These are phyloP conservation scores for Rugalucina vietnamica DNA, from an alignment of 2,888 invertebrate species.

Conservation along the genomic window DNA sequence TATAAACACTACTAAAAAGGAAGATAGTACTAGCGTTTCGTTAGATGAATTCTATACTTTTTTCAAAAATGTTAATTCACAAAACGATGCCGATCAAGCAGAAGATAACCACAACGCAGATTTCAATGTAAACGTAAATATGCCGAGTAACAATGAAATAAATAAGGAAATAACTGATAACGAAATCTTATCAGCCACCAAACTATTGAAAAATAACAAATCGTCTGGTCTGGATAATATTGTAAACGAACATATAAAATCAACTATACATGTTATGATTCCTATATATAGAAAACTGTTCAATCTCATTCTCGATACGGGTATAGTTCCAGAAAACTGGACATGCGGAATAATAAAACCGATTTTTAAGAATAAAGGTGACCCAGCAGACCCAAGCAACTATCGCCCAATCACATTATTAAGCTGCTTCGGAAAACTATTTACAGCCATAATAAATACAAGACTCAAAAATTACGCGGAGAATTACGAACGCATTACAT, in stretches of 20 bases:
- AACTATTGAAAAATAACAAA: constrained; percentile 18
- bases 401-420: constrained; percentile 34
- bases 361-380: constrained; percentile 33
- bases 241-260: constrained; percentile 32
- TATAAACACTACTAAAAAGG: neutral
- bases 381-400: neutral
- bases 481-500: neutral
- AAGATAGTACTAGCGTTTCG: neutral
- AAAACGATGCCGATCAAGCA: neutral
- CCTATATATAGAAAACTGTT: constrained; percentile 19
- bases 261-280: neutral
- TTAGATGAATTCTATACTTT: neutral
- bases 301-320: constrained; percentile 12
- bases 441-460: constrained; percentile 27
- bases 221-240: constrained; percentile 1
- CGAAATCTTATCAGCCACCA: neutral
- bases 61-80: constrained; percentile 5
- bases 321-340: constrained; percentile 24
- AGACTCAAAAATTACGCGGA: constrained; percentile 6
- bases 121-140: neutral
- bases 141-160: neutral
- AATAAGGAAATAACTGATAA: neutral
- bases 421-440: constrained; percentile 35
- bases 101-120: neutral
- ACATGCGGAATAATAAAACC: constrained; percentile 24